Conservation (phyloP, 2,888 invertebrate species). For the Malthinus seriepunctatus region DNA sequence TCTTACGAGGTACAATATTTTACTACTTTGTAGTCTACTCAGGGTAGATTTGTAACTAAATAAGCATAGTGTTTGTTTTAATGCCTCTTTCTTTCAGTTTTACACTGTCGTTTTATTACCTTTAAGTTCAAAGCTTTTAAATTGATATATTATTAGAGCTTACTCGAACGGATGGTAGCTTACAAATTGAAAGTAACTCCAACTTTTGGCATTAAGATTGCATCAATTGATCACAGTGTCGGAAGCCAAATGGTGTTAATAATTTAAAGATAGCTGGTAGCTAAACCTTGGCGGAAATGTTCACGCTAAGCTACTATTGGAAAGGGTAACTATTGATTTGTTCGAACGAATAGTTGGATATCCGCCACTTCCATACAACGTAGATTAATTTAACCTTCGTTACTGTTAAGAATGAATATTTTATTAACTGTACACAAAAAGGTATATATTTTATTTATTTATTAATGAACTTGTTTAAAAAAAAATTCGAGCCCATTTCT, state of each 20-base stretch:
- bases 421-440: conserved; percentile 13
- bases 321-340: conserved; percentile 17
- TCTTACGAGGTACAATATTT: too few species aligned
- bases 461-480: not conserved
- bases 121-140: conserved; percentile 22
- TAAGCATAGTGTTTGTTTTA: too few species aligned
- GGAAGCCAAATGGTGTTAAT: conserved; percentile 25
- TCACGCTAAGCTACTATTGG: conserved; percentile 20
- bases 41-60: too few species aligned
- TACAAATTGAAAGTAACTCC: conserved; percentile 24
- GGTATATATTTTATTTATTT: conserved; percentile 1
- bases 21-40: too few species aligned
- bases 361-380: conserved; percentile 8
- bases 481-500: not conserved
- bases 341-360: conserved; percentile 15
- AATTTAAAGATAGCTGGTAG: conserved; percentile 26
- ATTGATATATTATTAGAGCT: conserved; percentile 18
- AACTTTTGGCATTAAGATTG: conserved; percentile 25
- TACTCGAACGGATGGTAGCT: conserved; percentile 21
- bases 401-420: conserved; percentile 17
- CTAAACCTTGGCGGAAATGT: conserved; percentile 18
- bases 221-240: conserved; percentile 24
- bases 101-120: conserved; percentile 18
- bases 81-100: not conserved
- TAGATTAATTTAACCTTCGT: conserved; percentile 20